These are phyloP conservation scores for Poeciliopsis prolifica DNA, from an alignment of 2,113 vertebrate species.

Conservation along the genomic window DNA sequence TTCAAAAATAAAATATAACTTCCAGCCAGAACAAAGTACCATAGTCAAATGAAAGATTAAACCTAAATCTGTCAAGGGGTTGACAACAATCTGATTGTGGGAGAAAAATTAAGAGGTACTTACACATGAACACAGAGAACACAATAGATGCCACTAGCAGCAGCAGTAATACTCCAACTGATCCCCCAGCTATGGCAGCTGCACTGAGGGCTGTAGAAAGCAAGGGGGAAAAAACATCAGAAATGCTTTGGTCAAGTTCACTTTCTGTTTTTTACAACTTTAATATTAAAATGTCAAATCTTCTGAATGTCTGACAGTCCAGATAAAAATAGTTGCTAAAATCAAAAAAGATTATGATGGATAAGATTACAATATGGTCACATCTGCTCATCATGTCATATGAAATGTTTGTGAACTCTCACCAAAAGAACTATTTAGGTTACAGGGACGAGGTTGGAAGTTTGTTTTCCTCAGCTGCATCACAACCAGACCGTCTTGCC, in stretches of 20 bases:
- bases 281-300: background rate
- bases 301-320: background rate
- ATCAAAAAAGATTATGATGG: too few relatives aligned
- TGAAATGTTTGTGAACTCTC: too few relatives aligned
- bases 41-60: background rate
- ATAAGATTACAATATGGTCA: too few relatives aligned
- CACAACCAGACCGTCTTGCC: too few relatives aligned
- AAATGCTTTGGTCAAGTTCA: background rate
- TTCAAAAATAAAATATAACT: too few relatives aligned
- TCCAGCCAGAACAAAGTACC: background rate
- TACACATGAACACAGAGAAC: background rate
- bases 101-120: background rate
- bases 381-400: too few relatives aligned
- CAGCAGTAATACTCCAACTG: fast-evolving
- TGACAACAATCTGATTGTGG: background rate
- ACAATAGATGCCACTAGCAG: background rate
- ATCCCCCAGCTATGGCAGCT: background rate
- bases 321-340: background rate
- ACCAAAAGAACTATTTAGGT: too few relatives aligned
- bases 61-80: background rate
- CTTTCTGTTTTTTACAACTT: background rate
- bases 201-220: fast-evolving
- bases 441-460: too few relatives aligned
- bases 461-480: too few relatives aligned
- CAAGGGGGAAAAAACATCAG: background rate